Evolutionary conservation across 2,888 invertebrate species (phyloP), one percentile per base, ranked within the genome.

Genomic region (Tetramorium bicarinatum): DNA sequence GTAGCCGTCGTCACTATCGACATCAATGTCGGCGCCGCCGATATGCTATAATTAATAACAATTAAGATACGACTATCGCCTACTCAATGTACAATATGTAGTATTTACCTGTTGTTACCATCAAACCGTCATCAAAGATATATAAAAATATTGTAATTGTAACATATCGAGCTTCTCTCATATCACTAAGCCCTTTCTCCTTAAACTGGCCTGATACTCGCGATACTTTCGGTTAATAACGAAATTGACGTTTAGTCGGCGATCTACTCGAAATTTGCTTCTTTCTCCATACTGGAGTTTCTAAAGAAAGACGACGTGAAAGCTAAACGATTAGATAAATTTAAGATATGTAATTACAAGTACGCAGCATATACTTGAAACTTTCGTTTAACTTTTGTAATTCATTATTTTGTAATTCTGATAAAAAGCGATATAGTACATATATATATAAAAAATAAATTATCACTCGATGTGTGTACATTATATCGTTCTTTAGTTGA

Each of bases 101-200:
- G 94, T 95, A 95, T 94, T 95, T 94, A 95, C 94, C 94, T 94
- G 94, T 95, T 95, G 95, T 95, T 95, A 95, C 94, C 95, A 95
- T 93, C 95, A 94, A 94, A 94, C 94, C 94, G 93, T 94, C 95
- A 94, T 94, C 94, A 95, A 95, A 95, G 94, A 94, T 95, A 95
- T 94, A 94, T 93, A 93, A 94, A 76, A 94, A 94, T 93, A 94
- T 94, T 94, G 94, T 94, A 94, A 94, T 95, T 95, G 94, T 95
- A 94, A 92, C 92, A 93, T 92, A 92, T 82, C 80, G 44, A 47
- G 29, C 67, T 87, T 84, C 54, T 84, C 54, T 80, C 25, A 34
- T 79, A 69, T 56, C 49, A 64, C 62, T 49, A 49, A 72, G 38
- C 41, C 75, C 64, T 64, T 25, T 76, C 38, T 79, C 77, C 67